phyloP scores from a whole-genome alignment of 37 sponge, comb jelly and placozoan species.

The Hormiphora californensis region DNA sequence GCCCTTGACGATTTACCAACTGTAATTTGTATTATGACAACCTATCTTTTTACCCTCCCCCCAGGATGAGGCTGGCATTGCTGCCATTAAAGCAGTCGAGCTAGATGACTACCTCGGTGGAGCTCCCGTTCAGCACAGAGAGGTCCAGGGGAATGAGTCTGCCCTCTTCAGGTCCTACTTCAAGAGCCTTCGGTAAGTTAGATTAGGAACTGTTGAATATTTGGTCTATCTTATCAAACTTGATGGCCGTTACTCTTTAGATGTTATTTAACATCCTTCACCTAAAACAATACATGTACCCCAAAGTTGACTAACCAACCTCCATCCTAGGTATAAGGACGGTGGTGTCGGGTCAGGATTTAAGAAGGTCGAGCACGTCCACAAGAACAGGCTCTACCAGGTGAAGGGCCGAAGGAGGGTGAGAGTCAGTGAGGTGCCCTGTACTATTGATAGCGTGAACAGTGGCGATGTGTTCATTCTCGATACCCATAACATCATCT shows the following conservation, averaged over 20 bases:
- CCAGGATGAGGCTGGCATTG: slow-evolving; percentile 88
- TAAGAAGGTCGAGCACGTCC: slow-evolving; percentile 61
- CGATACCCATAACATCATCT: slow-evolving; percentile 70
- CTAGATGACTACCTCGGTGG: slow-evolving; percentile 86
- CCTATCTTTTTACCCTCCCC: background rate
- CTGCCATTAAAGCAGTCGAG: slow-evolving; percentile 91
- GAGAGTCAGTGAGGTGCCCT: slow-evolving; percentile 60
- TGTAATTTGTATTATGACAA: background rate
- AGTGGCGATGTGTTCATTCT: slow-evolving; percentile 89
- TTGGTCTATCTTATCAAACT: too few species aligned
- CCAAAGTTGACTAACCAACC: background rate
- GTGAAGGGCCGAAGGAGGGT: slow-evolving; percentile 83
- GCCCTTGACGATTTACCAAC: background rate
- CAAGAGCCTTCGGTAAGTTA: slow-evolving; percentile 39
- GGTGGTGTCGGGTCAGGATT: slow-evolving; percentile 80
- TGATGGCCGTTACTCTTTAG: too few species aligned
- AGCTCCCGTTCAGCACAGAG: slow-evolving; percentile 82
- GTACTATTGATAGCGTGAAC: slow-evolving; percentile 66
- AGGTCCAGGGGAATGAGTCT: slow-evolving; percentile 59
- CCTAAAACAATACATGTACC: background rate
- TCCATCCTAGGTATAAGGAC: slow-evolving; percentile 67
- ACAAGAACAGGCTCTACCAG: slow-evolving; percentile 64
- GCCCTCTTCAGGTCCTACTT: slow-evolving; percentile 23
- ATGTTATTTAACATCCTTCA: too few species aligned
- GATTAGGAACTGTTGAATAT: too few species aligned